Evolutionary conservation across 1,140 invertebrate species (phyloP), one percentile per base, ranked within the genome.

Genomic region (Drosophila busckii): DNA sequence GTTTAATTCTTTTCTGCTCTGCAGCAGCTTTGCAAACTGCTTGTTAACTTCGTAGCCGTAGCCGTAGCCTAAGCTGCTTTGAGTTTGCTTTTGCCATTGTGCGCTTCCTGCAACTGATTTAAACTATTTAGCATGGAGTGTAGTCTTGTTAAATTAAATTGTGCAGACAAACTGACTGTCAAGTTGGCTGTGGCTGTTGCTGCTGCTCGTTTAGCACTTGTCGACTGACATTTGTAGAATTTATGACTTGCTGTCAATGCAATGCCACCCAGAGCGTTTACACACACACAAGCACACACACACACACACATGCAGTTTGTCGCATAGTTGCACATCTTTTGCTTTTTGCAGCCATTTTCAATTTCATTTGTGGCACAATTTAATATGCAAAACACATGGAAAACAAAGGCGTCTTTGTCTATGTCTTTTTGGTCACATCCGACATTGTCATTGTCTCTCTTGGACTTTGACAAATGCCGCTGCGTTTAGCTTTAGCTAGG

Each of bases 161-260:
- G n/a, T n/a, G n/a, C n/a, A n/a, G n/a, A n/a, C n/a, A n/a, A n/a
- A n/a, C n/a, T n/a, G n/a, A n/a, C n/a, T n/a, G n/a, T 38, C 32
- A 23, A 48, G 10, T 48, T 19, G 37, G 9, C 8, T 16, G 16
- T 25, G 22, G 3, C 20, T 16, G 12, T 26, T 41, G 13, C 6
- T 25, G 13, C 8, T 26, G 8, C 12, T 70, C 62, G 42, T 41
- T 64, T 44, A 50, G 22, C 73, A 78, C 73, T 80, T 71, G 73
- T 54, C 59, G 54, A 48, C 63, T 78, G 73, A 64, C 73, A 64
- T 78, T 80, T 73, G 63, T 73, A 49, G 23, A 80, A 78, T 78
- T 78, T 78, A 78, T 80, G 73, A 71, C 73, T 80, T 56, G 58
- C 65, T 78, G 73, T 78, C 73, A 80, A 71, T 80, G 73, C 68